Evolutionary conservation across 2,888 invertebrate genomes (phyloP), one percentile per base, ranked within the genome.

Genomic region (Plagodis dolabraria): DNA sequence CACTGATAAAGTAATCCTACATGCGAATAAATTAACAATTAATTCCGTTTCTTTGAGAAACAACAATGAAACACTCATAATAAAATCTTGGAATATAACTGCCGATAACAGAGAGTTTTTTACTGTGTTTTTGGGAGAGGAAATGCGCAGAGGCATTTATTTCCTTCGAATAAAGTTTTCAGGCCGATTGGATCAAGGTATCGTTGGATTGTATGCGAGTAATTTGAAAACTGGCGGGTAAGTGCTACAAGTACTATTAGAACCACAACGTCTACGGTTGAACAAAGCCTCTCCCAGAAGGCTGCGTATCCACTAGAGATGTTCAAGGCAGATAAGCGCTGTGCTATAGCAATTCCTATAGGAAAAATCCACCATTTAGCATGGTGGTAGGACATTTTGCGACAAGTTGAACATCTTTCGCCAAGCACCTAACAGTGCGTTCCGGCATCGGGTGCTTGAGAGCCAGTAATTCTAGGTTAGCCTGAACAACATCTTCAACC

Each of bases 1-100:
- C 1, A 93, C 93, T 0, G 76, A 86, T 57, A 75, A 73, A 61
- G 92, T 96, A 52, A 82, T 93, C 0, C 76, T 97, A 47, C 96
- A 97, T 80, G 87, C 93, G 7, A 94, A 96, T 50, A 85, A 93
- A 64, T 80, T 97, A 63, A 85, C 80, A 7, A 93, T 96, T 12
- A 82, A 81, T 12, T 49, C 68, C 6, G 64, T 80, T 0, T 65
- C n/a, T 12, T 36, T 90, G 6, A 74, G 60, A 66, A 71, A 71
- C 44, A 42, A 33, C 42, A 11, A 40, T 12, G n/a, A 36, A 57
- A 68, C 53, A 49, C 11, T 81, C 40, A 11, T 57, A 5, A 69
- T 81, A 6, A 60, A 50, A 42, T 70, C 71, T 8, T 69, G 64
- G 40, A 68, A 68, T 40, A 47, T 64, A 5, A 57, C 69, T 35